A percentile compares a stretch with the other conserved stretches of the same genome.
These are phyloP conservation scores for Poeciliopsis turneri DNA, from an alignment of 2,797 vertebrate species.

Conservation along the genomic window DNA sequence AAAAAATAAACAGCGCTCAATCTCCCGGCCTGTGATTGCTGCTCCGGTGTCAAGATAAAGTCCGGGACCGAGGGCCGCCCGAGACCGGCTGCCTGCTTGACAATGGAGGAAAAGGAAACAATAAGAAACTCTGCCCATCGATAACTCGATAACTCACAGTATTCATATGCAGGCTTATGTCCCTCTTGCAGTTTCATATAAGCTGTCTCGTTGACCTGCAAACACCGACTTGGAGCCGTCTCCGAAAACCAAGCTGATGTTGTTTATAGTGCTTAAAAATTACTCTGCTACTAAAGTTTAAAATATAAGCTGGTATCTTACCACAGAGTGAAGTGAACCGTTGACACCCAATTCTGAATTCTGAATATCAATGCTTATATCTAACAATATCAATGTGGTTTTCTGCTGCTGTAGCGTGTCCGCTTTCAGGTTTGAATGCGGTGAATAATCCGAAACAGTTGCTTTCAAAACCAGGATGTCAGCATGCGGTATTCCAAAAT, in stretches of 20 bases:
- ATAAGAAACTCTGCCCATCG: conserved; percentile 15
- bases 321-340: not conserved
- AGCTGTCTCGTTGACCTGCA: not conserved
- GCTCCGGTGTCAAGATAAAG: conserved; percentile 83
- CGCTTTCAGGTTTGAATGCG: not conserved
- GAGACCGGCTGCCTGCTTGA: conserved; percentile 44
- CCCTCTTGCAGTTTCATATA: not conserved
- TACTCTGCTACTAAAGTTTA: not conserved
- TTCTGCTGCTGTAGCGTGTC: not conserved
- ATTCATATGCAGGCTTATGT: not conserved
- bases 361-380: not conserved
- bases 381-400: not conserved
- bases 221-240: not conserved
- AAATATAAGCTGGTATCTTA: not conserved
- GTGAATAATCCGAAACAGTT: not conserved
- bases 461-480: not conserved
- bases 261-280: not conserved
- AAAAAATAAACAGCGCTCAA: conserved; percentile 79
- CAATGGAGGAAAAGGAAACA: conserved; percentile 48
- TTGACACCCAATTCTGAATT: not conserved
- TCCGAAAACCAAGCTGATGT: not conserved
- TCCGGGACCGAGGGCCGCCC: conserved; percentile 68
- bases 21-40: conserved; percentile 76
- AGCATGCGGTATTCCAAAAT: not conserved
- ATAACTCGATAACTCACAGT: conserved; percentile 4